These are phyloP conservation scores for Catostomus latipinnis DNA, from an alignment of 2,797 vertebrate species.

Conservation along the genomic window DNA sequence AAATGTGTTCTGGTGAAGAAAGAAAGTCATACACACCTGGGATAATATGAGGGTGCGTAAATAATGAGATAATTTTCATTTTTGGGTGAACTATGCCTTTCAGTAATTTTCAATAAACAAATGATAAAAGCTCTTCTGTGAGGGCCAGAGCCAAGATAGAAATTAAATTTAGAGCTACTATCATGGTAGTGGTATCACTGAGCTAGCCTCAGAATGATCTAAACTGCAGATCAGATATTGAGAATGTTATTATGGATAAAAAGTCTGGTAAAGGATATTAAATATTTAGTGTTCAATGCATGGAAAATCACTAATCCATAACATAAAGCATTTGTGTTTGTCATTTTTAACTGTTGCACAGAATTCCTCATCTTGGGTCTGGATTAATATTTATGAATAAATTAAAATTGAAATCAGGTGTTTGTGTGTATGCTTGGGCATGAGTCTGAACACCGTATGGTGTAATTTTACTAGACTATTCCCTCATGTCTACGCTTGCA, in stretches of 20 bases:
- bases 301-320: slow-evolving; percentile 20
- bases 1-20: no score
- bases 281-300: slow-evolving; percentile 2
- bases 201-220: slow-evolving; percentile 5
- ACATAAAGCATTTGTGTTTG: slow-evolving; percentile 14
- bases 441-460: slow-evolving; percentile 5
- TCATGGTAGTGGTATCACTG: background rate
- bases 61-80: no score
- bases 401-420: slow-evolving; percentile 10
- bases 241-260: slow-evolving; percentile 22
- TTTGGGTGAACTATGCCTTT: no score
- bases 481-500: background rate
- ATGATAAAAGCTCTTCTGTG: slow-evolving; percentile 26
- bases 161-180: background rate
- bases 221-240: background rate
- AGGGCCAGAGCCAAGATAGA: slow-evolving; percentile 1
- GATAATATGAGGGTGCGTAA: no score
- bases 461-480: slow-evolving; percentile 15
- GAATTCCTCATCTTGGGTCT: slow-evolving; percentile 13
- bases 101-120: slow-evolving; percentile 10
- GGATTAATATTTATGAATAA: background rate
- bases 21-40: no score
- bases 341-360: background rate
- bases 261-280: slow-evolving; percentile 34
- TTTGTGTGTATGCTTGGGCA: background rate